A percentile compares a stretch with the other conserved stretches of the same genome.
These are phyloP conservation scores for Himalopsyche kuldschensis DNA, from an alignment of 2,888 invertebrate species.

Conservation along the genomic window DNA sequence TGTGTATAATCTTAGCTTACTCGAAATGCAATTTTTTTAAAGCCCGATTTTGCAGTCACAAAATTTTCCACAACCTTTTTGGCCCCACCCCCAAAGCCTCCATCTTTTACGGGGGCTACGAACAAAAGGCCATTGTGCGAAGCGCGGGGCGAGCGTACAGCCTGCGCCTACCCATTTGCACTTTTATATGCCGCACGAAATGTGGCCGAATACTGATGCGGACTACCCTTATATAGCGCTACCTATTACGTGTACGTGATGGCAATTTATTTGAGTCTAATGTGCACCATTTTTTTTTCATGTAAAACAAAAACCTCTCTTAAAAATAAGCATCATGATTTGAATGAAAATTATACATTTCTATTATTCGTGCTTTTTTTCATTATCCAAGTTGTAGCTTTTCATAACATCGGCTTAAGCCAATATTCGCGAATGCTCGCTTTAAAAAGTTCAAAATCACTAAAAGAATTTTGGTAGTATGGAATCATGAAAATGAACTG, in stretches of 20 bases:
- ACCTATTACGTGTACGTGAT: background rate
- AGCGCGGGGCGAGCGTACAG: background rate
- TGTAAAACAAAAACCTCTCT: background rate
- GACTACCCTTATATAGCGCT: background rate
- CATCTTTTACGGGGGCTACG: background rate
- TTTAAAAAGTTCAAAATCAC: too few species aligned
- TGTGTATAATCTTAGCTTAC: too few species aligned
- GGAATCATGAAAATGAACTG: too few species aligned
- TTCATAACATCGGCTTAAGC: too few species aligned
- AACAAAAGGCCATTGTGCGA: background rate
- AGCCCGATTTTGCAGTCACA: background rate
- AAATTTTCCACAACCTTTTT: background rate
- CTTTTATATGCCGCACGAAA: background rate
- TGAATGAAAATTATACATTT: too few species aligned
- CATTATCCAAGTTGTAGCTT: too few species aligned
- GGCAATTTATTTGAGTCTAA: background rate
- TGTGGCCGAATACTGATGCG: background rate
- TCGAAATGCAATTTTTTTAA: too few species aligned
- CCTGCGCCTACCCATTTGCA: background rate
- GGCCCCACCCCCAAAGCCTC: background rate
- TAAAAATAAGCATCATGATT: too few species aligned
- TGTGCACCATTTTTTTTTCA: background rate
- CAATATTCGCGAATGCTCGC: too few species aligned
- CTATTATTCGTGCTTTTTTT: too few species aligned
- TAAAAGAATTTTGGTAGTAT: too few species aligned